Evolutionary conservation across 2,797 vertebrate species (phyloP).

Genomic region (Neosalanx taihuensis): DNA sequence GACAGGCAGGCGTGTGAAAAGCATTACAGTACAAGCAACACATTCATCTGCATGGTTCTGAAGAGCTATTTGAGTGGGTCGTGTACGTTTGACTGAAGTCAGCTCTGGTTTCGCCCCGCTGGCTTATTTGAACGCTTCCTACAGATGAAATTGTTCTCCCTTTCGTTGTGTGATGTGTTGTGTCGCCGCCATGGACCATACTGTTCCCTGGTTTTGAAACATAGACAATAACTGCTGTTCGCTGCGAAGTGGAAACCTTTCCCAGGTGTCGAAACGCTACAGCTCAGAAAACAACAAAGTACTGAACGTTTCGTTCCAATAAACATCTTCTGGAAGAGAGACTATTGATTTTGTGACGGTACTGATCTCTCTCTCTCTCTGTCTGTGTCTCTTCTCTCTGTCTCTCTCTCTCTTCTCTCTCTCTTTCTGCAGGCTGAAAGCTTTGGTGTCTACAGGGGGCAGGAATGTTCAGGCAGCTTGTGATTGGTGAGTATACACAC

Average conservation of each 20-base stretch:
- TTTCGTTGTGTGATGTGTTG: not conserved
- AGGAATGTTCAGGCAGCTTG: constrained; percentile 97
- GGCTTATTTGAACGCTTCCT: constrained; percentile 1
- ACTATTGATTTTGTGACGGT: constrained; percentile 67
- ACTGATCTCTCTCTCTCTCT: constrained; percentile 48
- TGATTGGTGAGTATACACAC: constrained; percentile 86
- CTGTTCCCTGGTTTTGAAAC: not conserved
- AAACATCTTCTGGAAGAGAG: constrained; percentile 58
- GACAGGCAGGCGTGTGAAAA: not conserved
- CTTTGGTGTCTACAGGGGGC: constrained; percentile 92
- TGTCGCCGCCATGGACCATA: not conserved
- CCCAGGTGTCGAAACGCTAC: constrained; percentile 9
- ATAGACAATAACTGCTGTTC: not conserved
- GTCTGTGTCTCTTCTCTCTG: constrained; percentile 28
- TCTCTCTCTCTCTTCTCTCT: constrained; percentile 18
- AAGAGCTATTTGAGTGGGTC: not conserved
- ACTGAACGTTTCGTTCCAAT: constrained; percentile 43
- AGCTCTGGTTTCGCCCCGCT: not conserved
- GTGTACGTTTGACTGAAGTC: not conserved
- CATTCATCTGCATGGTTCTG: not conserved
- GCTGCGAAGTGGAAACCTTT: constrained; percentile 1
- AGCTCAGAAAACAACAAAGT: constrained; percentile 31
- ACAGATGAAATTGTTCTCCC: not conserved
- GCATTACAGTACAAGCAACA: not conserved
- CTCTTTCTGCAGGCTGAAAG: constrained; percentile 84